Conservation (phyloP, 2,113 vertebrate genomes). For the Cromileptes altivelis region DNA sequence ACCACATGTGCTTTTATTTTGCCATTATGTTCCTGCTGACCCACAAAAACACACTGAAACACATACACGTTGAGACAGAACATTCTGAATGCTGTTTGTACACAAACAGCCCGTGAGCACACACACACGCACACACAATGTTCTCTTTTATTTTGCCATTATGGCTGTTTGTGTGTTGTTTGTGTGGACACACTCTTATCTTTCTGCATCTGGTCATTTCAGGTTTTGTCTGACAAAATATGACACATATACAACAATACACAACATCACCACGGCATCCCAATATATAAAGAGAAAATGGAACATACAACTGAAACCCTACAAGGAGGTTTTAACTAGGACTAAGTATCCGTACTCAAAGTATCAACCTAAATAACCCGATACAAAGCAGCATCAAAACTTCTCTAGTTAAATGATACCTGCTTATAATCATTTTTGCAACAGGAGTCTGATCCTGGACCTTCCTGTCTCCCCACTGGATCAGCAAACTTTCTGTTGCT, state of each 20-base stretch:
- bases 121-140: background rate
- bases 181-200: background rate
- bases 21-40: slow-evolving; percentile 26
- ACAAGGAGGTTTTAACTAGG: background rate
- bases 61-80: background rate
- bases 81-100: slow-evolving; percentile 2
- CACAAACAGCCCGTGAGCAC: background rate
- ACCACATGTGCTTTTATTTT: slow-evolving; percentile 22
- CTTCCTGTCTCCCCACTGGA: too few relatives aligned
- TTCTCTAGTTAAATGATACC: too few relatives aligned
- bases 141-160: slow-evolving; percentile 36
- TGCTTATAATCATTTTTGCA: too few relatives aligned
- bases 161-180: background rate
- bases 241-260: background rate
- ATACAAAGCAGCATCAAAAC: too few relatives aligned
- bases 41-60: slow-evolving; percentile 16
- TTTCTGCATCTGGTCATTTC: slow-evolving; percentile 2
- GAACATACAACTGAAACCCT: background rate
- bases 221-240: background rate
- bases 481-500: too few relatives aligned
- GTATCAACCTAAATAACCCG: too few relatives aligned
- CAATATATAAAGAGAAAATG: background rate
- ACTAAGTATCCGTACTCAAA: too few relatives aligned
- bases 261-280: background rate
- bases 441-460: too few relatives aligned